These are phyloP conservation scores for Drosophila sechellia DNA, from an alignment of 1,140 invertebrate species.

Conservation along the genomic window DNA sequence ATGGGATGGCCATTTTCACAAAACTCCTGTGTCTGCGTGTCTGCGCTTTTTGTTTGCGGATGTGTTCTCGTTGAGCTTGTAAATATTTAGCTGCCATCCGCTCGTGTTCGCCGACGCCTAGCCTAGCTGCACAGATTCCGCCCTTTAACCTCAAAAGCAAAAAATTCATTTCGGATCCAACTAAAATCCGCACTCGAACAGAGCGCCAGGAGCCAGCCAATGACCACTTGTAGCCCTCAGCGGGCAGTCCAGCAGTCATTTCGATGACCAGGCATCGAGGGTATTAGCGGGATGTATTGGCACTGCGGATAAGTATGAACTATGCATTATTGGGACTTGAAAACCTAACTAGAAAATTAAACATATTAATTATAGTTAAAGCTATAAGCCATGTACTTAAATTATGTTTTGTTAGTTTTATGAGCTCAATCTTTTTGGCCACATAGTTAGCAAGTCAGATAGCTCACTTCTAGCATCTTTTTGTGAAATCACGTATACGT, in stretches of 20 bases:
- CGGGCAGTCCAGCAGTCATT: constrained; percentile 52
- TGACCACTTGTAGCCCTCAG: constrained; percentile 75
- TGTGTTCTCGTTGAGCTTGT: constrained; percentile 39
- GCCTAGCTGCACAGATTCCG: constrained; percentile 41
- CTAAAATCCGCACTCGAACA: constrained; percentile 7
- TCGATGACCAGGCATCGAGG: neutral
- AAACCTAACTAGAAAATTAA: too few relatives aligned
- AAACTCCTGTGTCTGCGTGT: constrained; percentile 30
- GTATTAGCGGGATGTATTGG: neutral
- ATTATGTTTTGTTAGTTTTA: too few relatives aligned
- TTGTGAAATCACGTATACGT: too few relatives aligned
- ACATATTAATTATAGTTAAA: too few relatives aligned
- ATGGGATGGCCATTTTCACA: constrained; percentile 46
- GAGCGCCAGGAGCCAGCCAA: constrained; percentile 40
- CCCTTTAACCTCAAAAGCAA: constrained; percentile 66
- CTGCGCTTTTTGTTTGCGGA: constrained; percentile 28
- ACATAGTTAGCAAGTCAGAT: too few relatives aligned
- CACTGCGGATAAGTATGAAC: neutral
- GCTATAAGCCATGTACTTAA: too few relatives aligned
- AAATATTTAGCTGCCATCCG: constrained; percentile 55
- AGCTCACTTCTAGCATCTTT: too few relatives aligned
- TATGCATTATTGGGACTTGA: neutral
- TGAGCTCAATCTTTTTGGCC: too few relatives aligned
- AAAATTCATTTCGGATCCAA: constrained; percentile 18
- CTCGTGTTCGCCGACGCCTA: constrained; percentile 14